Evolutionary conservation across 2,113 vertebrate species (phyloP).

Genomic region (Romanogobio albipinnatus): DNA sequence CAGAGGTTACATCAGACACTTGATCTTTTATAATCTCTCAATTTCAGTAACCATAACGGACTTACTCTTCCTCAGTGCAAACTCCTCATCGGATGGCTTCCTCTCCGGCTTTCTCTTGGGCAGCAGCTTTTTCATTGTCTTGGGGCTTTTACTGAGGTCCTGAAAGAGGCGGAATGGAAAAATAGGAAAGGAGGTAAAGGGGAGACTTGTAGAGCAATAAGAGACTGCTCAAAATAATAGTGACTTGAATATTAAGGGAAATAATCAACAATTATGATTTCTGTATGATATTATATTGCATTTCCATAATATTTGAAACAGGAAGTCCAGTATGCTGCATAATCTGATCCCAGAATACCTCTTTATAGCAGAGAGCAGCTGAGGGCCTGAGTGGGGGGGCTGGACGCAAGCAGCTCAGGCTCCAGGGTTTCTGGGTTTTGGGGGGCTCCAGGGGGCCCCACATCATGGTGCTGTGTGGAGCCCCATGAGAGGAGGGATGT

Average conservation of each 20-base stretch:
- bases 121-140: constrained; percentile 98
- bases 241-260: not conserved
- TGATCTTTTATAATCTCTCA: not conserved
- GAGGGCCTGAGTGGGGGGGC: constrained; percentile 93
- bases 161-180: constrained; percentile 54
- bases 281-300: not conserved
- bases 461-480: constrained; percentile 91
- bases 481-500: constrained; percentile 92
- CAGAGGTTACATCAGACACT: not conserved
- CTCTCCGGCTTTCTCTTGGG: constrained; percentile 96
- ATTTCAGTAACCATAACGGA: not conserved
- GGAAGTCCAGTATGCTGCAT: not conserved
- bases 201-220: not conserved
- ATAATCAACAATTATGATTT: not conserved
- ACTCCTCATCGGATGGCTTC: constrained; percentile 97
- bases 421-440: constrained; percentile 97
- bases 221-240: not conserved
- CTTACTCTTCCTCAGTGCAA: constrained; percentile 96
- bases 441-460: constrained; percentile 97
- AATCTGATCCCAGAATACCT: constrained; percentile 74
- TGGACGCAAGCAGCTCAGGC: constrained; percentile 93
- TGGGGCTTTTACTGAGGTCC: constrained; percentile 99
- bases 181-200: not conserved
- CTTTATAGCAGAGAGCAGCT: constrained; percentile 97
- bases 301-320: not conserved